Conservation (phyloP, 2,113 vertebrate species). For the Ciconia maguari region DNA sequence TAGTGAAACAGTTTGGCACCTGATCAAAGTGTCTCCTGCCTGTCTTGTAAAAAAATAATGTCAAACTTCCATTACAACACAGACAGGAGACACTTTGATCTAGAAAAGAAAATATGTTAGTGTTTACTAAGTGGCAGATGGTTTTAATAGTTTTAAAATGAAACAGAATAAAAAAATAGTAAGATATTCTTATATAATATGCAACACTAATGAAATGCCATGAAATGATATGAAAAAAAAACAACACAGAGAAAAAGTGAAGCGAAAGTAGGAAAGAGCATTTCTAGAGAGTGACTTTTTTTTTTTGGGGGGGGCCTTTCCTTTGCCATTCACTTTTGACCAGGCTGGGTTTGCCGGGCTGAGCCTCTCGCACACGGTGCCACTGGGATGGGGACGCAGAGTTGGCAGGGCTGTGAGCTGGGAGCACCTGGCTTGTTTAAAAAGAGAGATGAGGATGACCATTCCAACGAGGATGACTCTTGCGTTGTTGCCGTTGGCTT, state of each 20-base stretch:
- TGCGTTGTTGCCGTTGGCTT: not conserved
- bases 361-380: not conserved
- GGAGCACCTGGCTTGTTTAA: not conserved
- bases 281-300: not conserved
- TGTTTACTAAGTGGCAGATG: conserved; percentile 64
- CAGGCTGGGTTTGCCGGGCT: not conserved
- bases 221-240: not conserved
- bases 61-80: conserved; percentile 47
- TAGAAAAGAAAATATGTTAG: conserved; percentile 56
- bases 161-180: conserved; percentile 23
- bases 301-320: not conserved
- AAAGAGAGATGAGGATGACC: not conserved
- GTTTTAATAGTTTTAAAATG: conserved; percentile 57
- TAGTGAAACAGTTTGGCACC: conserved; percentile 43
- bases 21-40: conserved; percentile 61
- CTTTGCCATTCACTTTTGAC: not conserved
- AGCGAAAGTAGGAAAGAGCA: not conserved
- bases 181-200: not conserved
- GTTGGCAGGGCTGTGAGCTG: not conserved
- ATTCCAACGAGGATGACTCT: not conserved
- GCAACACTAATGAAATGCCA: not conserved
- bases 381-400: not conserved
- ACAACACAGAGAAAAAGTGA: not conserved
- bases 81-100: conserved; percentile 64
- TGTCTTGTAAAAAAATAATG: conserved; percentile 52